phyloP scores from a whole-genome alignment of 2,113 vertebrate genomes.

The Heterochromis multidens region DNA sequence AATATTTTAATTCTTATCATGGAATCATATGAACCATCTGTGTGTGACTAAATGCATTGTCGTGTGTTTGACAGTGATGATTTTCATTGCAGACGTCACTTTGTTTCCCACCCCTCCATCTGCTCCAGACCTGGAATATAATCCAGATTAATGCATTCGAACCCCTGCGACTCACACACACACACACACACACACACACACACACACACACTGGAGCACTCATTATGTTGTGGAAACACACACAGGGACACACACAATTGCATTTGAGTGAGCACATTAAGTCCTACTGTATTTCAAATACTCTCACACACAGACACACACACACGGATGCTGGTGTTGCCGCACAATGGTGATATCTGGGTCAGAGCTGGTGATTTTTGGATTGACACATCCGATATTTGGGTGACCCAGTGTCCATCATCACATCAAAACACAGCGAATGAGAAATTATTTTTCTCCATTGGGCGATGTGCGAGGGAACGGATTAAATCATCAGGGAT shows the following conservation, averaged over 20 bases:
- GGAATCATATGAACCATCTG: neutral
- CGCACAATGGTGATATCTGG: slow-evolving; percentile 48
- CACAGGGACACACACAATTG: slow-evolving; percentile 20
- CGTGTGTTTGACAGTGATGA: neutral
- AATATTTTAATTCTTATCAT: neutral
- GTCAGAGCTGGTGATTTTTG: slow-evolving; percentile 39
- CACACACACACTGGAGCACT: neutral
- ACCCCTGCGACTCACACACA: neutral
- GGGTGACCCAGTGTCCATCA: slow-evolving; percentile 49
- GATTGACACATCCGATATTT: slow-evolving; percentile 29
- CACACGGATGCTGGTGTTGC: neutral
- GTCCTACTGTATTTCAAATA: slow-evolving; percentile 5
- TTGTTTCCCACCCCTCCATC: slow-evolving; percentile 57
- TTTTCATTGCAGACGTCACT: slow-evolving; percentile 6
- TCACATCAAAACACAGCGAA: slow-evolving; percentile 13
- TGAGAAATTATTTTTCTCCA: neutral
- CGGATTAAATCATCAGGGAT: slow-evolving; percentile 39
- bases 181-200: neutral
- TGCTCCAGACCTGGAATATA: slow-evolving; percentile 66
- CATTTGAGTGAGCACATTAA: slow-evolving; percentile 11
- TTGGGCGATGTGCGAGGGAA: slow-evolving; percentile 3
- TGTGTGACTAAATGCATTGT: neutral
- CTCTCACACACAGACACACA: neutral
- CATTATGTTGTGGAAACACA: slow-evolving; percentile 9
- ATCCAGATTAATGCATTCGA: slow-evolving; percentile 72